Evolutionary conservation across 1,140 invertebrate genomes (phyloP).

Genomic region (Aphidius ervi): DNA sequence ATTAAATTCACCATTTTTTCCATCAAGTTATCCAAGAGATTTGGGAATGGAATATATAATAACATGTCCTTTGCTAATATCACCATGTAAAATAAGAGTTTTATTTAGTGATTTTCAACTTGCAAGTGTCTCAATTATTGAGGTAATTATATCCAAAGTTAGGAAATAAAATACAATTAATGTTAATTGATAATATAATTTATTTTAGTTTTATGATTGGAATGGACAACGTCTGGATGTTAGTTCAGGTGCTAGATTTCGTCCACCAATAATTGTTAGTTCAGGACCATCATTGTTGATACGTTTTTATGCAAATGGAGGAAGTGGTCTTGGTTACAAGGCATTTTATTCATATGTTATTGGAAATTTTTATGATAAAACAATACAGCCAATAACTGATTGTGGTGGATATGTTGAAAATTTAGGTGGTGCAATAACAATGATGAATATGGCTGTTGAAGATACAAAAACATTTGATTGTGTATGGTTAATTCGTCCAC

Average conservation of each 20-base stretch:
- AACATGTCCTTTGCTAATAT: slow-evolving; percentile 53
- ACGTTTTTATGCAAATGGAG: slow-evolving; percentile 70
- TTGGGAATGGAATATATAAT: slow-evolving; percentile 66
- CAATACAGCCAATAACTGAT: slow-evolving; percentile 60
- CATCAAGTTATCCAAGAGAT: slow-evolving; percentile 65
- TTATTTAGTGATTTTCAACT: slow-evolving; percentile 70
- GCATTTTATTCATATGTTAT: slow-evolving; percentile 64
- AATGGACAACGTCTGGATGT: slow-evolving; percentile 65
- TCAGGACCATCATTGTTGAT: slow-evolving; percentile 62
- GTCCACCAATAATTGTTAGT: slow-evolving; percentile 65
- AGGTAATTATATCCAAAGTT: slow-evolving; percentile 49
- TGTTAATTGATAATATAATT: slow-evolving; percentile 6
- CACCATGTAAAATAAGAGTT: slow-evolving; percentile 59
- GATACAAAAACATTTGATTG: slow-evolving; percentile 64
- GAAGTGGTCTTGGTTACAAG: slow-evolving; percentile 65
- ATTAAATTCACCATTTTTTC: slow-evolving; percentile 67
- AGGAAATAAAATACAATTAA: neutral
- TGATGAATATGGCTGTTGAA: slow-evolving; percentile 71
- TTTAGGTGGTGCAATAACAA: slow-evolving; percentile 70
- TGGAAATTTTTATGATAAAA: slow-evolving; percentile 53
- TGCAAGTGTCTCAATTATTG: slow-evolving; percentile 64
- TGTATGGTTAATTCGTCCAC: slow-evolving; percentile 68
- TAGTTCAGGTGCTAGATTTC: slow-evolving; percentile 64
- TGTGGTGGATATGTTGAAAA: slow-evolving; percentile 72
- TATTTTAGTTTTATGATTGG: slow-evolving; percentile 64